Evolutionary conservation across 2,888 invertebrate genomes (phyloP).

Genomic region (Tetheella fluctuosa): DNA sequence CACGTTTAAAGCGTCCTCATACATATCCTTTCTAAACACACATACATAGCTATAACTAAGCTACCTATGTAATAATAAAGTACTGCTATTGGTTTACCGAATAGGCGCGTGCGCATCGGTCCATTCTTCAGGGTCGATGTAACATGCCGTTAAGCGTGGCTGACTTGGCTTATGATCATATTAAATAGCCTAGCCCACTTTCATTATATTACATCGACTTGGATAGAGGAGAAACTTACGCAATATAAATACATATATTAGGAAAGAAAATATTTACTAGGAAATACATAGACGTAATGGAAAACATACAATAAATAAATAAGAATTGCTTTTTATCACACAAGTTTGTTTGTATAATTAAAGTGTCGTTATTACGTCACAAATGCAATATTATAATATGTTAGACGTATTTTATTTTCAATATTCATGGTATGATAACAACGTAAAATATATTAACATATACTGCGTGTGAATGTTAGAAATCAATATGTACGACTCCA

Average conservation of each 20-base stretch:
- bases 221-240: not conserved
- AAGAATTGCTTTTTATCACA: too few relatives aligned
- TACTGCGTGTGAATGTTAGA: constrained; percentile 1
- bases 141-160: constrained; percentile 55
- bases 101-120: constrained; percentile 56
- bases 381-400: not conserved
- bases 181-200: constrained; percentile 14
- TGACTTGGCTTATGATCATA: constrained; percentile 22
- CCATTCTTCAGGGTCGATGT: constrained; percentile 58
- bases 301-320: too few relatives aligned
- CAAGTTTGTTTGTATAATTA: not conserved
- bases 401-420: not conserved
- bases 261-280: not conserved
- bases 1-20: constrained; percentile 52
- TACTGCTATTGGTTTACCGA: constrained; percentile 53
- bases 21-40: constrained; percentile 49
- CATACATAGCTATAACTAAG: not conserved
- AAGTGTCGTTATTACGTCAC: not conserved
- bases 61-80: constrained; percentile 14
- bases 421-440: not conserved
- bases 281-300: not conserved
- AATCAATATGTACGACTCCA: constrained; percentile 22
- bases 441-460: not conserved
- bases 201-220: not conserved
- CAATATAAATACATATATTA: not conserved